Evolutionary conservation across 2,888 invertebrate genomes (phyloP).

Genomic region (Parapristionchus giblindavisi): DNA sequence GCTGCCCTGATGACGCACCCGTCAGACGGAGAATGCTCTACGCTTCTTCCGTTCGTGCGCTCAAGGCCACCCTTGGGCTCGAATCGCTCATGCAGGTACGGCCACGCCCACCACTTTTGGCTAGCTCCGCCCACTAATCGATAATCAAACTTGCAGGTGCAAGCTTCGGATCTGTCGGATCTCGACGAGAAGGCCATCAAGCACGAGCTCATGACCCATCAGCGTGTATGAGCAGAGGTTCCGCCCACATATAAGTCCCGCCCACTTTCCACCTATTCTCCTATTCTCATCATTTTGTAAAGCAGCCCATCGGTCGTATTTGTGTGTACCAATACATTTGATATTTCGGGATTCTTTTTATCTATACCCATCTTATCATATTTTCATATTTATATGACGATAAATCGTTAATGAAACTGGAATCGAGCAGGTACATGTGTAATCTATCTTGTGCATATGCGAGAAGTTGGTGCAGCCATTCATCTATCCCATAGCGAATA

Average conservation of each 20-base stretch:
- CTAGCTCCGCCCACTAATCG: background rate
- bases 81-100: constrained; percentile 68
- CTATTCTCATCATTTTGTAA: no score
- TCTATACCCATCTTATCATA: no score
- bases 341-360: no score
- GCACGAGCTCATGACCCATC: constrained; percentile 68
- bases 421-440: no score
- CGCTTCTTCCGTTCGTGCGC: constrained; percentile 69
- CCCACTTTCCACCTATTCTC: background rate
- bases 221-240: no score
- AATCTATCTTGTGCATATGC: no score
- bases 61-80: constrained; percentile 69
- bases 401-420: no score
- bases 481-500: no score
- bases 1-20: constrained; percentile 70
- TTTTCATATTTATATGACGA: no score
- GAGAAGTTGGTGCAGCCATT: no score
- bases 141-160: constrained; percentile 44
- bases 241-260: constrained; percentile 54
- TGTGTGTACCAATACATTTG: no score
- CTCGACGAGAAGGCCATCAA: constrained; percentile 70
- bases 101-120: background rate
- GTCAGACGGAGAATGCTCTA: constrained; percentile 70
- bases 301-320: no score
- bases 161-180: constrained; percentile 69